Percentiles rank a stretch among this genome's conserved stretches.
These are phyloP conservation scores for Eleutherodactylus coqui DNA, from an alignment of 2,797 vertebrate genomes.

Conservation along the genomic window DNA sequence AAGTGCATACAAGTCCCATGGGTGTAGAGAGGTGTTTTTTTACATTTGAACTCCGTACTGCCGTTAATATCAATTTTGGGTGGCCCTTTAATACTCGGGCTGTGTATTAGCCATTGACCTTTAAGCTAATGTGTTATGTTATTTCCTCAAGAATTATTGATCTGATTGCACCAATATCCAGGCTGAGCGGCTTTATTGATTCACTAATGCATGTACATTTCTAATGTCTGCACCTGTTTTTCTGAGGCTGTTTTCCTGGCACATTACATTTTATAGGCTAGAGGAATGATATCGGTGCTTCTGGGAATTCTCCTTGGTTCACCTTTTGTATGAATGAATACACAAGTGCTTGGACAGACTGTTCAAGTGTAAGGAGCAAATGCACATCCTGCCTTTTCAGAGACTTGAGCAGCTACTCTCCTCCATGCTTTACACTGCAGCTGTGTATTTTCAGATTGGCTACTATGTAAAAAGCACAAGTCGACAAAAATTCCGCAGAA, in stretches of 20 bases:
- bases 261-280: neutral
- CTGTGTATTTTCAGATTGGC: no score
- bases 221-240: neutral
- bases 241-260: neutral
- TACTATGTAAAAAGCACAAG: no score
- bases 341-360: neutral
- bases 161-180: neutral
- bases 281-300: neutral
- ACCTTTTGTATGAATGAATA: constrained; percentile 5
- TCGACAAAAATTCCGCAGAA: no score
- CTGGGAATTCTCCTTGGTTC: constrained; percentile 8
- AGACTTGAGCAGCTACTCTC: no score
- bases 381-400: neutral
- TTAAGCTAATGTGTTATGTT: neutral
- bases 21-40: no score
- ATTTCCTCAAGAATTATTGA: neutral
- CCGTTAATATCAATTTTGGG: neutral
- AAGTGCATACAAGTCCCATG: no score
- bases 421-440: neutral
- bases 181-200: constrained; percentile 8
- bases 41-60: no score
- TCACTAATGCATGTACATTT: constrained; percentile 13
- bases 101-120: neutral
- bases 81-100: neutral
- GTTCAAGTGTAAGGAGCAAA: neutral